Conservation (phyloP, 2,888 invertebrate species). For the Oscheius myriophilus region DNA sequence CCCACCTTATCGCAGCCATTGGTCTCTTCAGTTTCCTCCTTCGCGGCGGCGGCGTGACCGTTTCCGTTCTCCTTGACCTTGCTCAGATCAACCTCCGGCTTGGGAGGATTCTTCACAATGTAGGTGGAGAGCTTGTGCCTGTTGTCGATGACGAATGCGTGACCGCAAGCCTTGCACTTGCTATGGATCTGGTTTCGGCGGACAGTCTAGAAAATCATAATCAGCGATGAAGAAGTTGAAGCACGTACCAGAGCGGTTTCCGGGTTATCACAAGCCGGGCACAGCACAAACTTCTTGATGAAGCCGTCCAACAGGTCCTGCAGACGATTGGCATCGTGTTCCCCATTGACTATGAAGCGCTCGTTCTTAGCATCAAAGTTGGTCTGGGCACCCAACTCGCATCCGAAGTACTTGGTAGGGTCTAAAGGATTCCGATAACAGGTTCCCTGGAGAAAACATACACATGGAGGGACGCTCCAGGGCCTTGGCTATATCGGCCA, state of each 20-base stretch:
- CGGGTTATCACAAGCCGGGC: constrained; percentile 96
- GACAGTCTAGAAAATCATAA: constrained; percentile 52
- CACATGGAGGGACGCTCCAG: constrained; percentile 95
- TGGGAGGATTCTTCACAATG: constrained; percentile 96
- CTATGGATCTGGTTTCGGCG: constrained; percentile 61
- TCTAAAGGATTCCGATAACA: constrained; percentile 30
- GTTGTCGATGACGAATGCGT: constrained; percentile 88
- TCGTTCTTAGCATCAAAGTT: constrained; percentile 98
- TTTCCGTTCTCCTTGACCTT: constrained; percentile 41
- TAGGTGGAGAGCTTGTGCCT: constrained; percentile 97
- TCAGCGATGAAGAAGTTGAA: not conserved
- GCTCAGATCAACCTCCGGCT: constrained; percentile 54
- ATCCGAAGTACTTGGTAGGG: constrained; percentile 88
- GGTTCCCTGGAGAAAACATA: constrained; percentile 71
- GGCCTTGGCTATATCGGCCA: constrained; percentile 97
- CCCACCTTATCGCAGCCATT: constrained; percentile 11
- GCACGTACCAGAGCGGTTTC: constrained; percentile 85
- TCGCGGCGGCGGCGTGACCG: constrained; percentile 2
- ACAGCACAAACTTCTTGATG: constrained; percentile 88
- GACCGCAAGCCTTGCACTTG: constrained; percentile 96
- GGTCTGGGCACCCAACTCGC: constrained; percentile 98
- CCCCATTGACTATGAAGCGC: constrained; percentile 98
- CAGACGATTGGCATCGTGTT: constrained; percentile 93
- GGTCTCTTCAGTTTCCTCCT: constrained; percentile 6
- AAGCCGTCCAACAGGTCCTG: constrained; percentile 93